Conservation (phyloP, 2,888 invertebrate genomes). For the Pheosia tremula region DNA sequence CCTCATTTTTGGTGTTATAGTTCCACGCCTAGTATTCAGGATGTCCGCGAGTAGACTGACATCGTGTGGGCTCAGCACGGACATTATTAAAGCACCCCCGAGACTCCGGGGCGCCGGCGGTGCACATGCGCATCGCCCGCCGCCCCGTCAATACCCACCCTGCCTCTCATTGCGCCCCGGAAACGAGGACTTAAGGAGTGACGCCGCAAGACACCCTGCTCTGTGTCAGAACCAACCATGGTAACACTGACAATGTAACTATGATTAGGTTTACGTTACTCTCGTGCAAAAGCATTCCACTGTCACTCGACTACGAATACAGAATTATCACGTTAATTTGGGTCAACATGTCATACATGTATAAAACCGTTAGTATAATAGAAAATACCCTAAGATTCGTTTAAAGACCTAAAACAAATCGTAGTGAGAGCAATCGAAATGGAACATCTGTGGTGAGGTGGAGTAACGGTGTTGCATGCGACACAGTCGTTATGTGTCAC, state of each 20-base stretch:
- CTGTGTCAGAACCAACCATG: conserved; percentile 45
- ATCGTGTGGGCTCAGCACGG: conserved; percentile 62
- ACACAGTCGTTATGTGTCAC: conserved; percentile 65
- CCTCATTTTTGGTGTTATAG: conserved; percentile 28
- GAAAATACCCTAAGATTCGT: no score
- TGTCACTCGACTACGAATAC: no score
- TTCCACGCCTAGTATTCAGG: conserved; percentile 55
- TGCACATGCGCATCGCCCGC: conserved; percentile 75
- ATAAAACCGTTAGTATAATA: no score
- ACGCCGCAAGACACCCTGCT: conserved; percentile 70
- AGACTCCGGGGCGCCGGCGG: conserved; percentile 77
- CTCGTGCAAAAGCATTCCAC: conserved; percentile 7
- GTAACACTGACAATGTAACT: conserved; percentile 35
- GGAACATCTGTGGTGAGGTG: conserved; percentile 49
- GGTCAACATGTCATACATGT: no score
- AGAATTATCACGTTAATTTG: no score
- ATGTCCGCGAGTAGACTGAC: conserved; percentile 69
- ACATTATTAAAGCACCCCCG: conserved; percentile 72
- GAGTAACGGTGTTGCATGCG: conserved; percentile 59
- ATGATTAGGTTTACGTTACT: conserved; percentile 17
- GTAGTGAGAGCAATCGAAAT: conserved; percentile 43
- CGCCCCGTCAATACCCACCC: conserved; percentile 77
- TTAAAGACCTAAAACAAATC: no score
- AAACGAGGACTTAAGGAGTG: conserved; percentile 78
- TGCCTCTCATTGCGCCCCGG: conserved; percentile 77